Percentiles rank a stretch among this genome's conserved stretches.
These are phyloP conservation scores for Hemicentrotus pulcherrimus DNA, from an alignment of 35 echinoderm and acorn worm genomes.

Conservation along the genomic window DNA sequence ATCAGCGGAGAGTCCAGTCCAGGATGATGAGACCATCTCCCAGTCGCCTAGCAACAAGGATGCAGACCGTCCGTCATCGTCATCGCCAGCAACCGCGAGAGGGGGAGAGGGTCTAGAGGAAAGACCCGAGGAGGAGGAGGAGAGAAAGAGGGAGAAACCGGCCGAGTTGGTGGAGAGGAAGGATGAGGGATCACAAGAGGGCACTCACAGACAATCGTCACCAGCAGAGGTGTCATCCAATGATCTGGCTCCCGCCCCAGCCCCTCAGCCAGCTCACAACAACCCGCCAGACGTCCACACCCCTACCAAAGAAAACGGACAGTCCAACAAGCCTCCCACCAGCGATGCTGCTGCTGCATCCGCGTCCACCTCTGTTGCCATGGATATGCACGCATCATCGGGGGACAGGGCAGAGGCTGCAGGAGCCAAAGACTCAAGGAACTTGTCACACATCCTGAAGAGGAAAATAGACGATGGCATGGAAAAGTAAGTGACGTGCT, in stretches of 20 bases:
- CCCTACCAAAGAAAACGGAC: slow-evolving; percentile 8
- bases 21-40: neutral
- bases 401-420: neutral
- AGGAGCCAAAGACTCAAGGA: neutral
- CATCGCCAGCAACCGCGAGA: slow-evolving; percentile 11
- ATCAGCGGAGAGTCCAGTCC: neutral
- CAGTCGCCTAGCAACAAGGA: neutral
- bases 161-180: neutral
- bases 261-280: neutral
- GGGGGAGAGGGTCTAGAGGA: slow-evolving; percentile 27
- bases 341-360: neutral
- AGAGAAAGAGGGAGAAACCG: neutral
- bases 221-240: neutral
- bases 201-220: neutral
- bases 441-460: slow-evolving; percentile 63
- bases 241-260: neutral
- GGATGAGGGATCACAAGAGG: neutral
- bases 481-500: slow-evolving; percentile 79
- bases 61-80: neutral
- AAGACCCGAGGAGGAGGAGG: neutral
- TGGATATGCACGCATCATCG: neutral
- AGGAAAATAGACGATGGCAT: slow-evolving; percentile 95
- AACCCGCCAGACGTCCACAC: neutral
- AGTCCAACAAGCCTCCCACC: neutral
- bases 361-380: neutral